Evolutionary conservation across 2,797 vertebrate species (phyloP).

Genomic region (Anniella stebbinsi): DNA sequence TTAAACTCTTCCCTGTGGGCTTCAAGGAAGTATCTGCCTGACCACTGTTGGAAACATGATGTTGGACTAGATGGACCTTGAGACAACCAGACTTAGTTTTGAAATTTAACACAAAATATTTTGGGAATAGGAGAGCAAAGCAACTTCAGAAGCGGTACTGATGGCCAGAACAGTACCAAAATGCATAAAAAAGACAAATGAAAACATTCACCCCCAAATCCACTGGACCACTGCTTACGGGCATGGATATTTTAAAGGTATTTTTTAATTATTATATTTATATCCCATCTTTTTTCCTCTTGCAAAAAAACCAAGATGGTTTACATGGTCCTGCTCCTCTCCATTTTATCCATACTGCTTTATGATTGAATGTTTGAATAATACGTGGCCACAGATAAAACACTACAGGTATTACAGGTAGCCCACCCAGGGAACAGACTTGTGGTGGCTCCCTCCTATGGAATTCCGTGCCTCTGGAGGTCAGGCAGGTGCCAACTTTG

Average conservation of each 20-base stretch:
- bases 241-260: too few species aligned
- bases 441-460: too few species aligned
- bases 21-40: background rate
- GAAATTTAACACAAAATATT: conserved; percentile 8
- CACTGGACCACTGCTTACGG: background rate
- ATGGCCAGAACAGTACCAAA: background rate
- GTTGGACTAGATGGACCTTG: too few species aligned
- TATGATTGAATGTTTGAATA: background rate
- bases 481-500: too few species aligned
- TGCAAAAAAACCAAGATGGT: too few species aligned
- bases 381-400: background rate
- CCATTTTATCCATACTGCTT: background rate
- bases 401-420: background rate
- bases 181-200: background rate
- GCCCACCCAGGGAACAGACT: too few species aligned
- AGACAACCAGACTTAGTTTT: background rate
- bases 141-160: background rate
- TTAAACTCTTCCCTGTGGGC: background rate
- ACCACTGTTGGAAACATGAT: too few species aligned
- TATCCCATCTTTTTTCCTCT: too few species aligned
- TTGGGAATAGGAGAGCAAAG: conserved; percentile 13
- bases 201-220: background rate
- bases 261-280: too few species aligned
- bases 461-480: too few species aligned
- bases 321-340: too few species aligned